Conservation (phyloP, 2,113 vertebrate genomes). For the Ursus arctos region DNA sequence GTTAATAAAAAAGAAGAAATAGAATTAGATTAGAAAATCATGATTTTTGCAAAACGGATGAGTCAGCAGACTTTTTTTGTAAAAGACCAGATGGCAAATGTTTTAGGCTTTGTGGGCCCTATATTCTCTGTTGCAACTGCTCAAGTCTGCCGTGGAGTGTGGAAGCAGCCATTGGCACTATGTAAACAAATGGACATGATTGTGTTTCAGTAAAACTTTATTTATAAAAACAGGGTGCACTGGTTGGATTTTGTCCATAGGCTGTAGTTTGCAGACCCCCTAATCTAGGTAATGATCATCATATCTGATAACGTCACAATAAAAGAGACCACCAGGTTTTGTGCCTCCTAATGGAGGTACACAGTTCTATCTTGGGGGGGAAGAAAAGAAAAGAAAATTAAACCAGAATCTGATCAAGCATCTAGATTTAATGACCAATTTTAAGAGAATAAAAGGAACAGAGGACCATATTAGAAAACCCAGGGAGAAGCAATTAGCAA, state of each 20-base stretch:
- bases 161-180: background rate
- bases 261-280: background rate
- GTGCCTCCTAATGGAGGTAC: background rate
- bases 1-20: background rate
- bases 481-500: background rate
- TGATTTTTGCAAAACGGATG: background rate
- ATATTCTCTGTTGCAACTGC: background rate
- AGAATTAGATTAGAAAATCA: constrained; percentile 27
- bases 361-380: background rate
- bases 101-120: background rate
- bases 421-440: background rate
- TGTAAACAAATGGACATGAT: background rate
- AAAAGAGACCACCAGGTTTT: background rate
- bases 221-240: background rate
- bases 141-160: background rate
- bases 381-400: background rate
- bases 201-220: background rate
- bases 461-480: background rate
- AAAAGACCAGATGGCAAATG: background rate
- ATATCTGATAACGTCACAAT: background rate
- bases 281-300: background rate
- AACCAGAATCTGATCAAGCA: background rate
- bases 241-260: background rate
- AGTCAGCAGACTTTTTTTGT: background rate
- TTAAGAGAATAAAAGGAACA: background rate